Evolutionary conservation across 2,888 invertebrate species (phyloP).

Genomic region (Dioctria linearis): DNA sequence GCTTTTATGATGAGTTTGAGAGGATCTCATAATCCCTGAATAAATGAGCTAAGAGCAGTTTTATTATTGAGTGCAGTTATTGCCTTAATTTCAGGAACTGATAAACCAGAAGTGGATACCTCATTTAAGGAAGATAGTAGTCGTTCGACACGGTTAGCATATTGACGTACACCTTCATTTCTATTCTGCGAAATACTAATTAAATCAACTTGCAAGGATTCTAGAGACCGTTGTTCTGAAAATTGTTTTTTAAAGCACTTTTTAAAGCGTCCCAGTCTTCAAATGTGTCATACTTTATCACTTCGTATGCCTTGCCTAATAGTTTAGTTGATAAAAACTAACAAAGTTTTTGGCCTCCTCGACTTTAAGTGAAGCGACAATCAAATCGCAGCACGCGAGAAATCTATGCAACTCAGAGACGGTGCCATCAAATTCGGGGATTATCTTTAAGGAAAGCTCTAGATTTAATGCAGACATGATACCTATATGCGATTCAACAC

Average conservation of each 20-base stretch:
- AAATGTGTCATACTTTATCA: neutral
- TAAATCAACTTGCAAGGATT: conserved; percentile 7
- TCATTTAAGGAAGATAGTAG: neutral
- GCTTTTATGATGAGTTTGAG: too few species aligned
- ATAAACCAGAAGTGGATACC: neutral
- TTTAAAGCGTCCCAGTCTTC: neutral
- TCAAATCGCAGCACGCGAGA: neutral
- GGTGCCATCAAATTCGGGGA: neutral
- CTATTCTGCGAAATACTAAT: neutral
- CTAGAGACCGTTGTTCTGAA: neutral
- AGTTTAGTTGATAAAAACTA: neutral
- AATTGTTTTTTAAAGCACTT: conserved; percentile 5
- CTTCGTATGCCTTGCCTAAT: neutral
- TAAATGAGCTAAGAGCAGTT: too few species aligned
- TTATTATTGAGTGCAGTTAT: too few species aligned
- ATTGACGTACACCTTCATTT: neutral
- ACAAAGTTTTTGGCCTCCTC: neutral
- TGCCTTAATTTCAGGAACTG: neutral
- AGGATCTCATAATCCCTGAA: too few species aligned
- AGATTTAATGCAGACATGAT: neutral
- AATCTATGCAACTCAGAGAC: neutral
- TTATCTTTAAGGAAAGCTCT: neutral
- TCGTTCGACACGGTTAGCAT: neutral
- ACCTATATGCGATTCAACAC: too few species aligned
- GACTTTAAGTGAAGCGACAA: neutral